Evolutionary conservation across 2,888 invertebrate species (phyloP).

Genomic region (Magallana nippona): DNA sequence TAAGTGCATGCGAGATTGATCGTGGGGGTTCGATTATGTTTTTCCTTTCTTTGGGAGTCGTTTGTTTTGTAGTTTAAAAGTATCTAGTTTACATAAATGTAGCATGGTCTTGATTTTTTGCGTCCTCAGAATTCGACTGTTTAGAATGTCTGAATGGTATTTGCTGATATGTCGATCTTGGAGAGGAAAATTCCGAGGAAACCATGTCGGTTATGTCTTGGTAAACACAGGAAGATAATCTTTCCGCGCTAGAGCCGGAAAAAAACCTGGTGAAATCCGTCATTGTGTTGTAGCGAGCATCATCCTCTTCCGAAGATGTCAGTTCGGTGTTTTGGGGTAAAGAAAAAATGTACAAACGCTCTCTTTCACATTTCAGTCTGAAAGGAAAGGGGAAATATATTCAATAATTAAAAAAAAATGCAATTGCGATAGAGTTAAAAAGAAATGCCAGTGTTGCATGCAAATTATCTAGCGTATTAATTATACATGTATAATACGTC

Average conservation of each 20-base stretch:
- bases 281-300: neutral
- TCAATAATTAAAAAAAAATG: neutral
- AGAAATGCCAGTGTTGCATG: too few species aligned
- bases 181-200: neutral
- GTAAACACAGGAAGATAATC: slow-evolving; percentile 14
- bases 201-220: neutral
- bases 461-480: too few species aligned
- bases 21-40: too few species aligned
- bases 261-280: neutral
- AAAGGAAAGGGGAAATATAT: neutral
- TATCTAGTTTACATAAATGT: too few species aligned
- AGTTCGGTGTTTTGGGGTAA: neutral
- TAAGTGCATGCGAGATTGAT: too few species aligned
- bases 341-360: neutral
- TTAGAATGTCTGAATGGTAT: neutral
- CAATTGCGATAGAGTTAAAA: too few species aligned
- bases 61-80: too few species aligned
- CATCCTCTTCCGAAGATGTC: neutral
- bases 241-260: neutral
- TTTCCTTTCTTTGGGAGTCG: too few species aligned
- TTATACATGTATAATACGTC: too few species aligned
- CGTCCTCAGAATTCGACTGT: neutral
- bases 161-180: slow-evolving; percentile 14
- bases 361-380: neutral
- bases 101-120: neutral